These are phyloP conservation scores for Chanos chanos DNA, from an alignment of 2,797 vertebrate species.

Conservation along the genomic window DNA sequence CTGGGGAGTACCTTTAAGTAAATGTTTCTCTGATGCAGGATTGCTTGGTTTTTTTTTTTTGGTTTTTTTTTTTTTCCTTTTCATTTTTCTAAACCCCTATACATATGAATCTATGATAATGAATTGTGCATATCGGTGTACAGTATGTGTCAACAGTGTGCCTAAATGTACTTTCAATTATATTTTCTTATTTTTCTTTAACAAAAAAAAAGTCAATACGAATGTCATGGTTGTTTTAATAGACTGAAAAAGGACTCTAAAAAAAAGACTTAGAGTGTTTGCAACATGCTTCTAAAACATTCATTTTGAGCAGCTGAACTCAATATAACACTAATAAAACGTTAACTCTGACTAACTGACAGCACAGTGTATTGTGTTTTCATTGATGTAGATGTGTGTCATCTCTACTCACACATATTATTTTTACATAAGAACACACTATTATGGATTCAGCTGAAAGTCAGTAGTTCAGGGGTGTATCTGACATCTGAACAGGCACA, in stretches of 20 bases:
- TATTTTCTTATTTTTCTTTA: constrained; percentile 86
- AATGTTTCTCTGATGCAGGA: constrained; percentile 45
- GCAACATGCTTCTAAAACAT: constrained; percentile 84
- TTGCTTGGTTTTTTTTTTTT: constrained; percentile 50
- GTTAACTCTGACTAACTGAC: constrained; percentile 81
- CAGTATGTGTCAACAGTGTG: constrained; percentile 95
- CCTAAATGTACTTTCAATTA: constrained; percentile 91
- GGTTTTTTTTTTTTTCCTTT: constrained; percentile 46
- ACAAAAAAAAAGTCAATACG: constrained; percentile 71
- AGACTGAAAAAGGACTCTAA: constrained; percentile 73
- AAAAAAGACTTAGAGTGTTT: constrained; percentile 66
- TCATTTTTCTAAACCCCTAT: constrained; percentile 58
- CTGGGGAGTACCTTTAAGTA: constrained; percentile 12
- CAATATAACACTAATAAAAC: constrained; percentile 93
- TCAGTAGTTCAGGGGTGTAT: too few relatives aligned
- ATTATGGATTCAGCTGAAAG: not conserved
- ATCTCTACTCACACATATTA: not conserved
- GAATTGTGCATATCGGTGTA: constrained; percentile 81
- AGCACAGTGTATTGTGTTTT: constrained; percentile 24
- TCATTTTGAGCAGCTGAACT: constrained; percentile 84
- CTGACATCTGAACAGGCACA: too few relatives aligned
- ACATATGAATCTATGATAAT: constrained; percentile 70
- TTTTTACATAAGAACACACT: not conserved
- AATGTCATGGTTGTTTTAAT: constrained; percentile 83
- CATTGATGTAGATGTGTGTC: constrained; percentile 6